A percentile compares a stretch with the other conserved stretches of the same genome.
phyloP scores from a whole-genome alignment of 2,113 vertebrate genomes.

The Aegotheles bennettii region DNA sequence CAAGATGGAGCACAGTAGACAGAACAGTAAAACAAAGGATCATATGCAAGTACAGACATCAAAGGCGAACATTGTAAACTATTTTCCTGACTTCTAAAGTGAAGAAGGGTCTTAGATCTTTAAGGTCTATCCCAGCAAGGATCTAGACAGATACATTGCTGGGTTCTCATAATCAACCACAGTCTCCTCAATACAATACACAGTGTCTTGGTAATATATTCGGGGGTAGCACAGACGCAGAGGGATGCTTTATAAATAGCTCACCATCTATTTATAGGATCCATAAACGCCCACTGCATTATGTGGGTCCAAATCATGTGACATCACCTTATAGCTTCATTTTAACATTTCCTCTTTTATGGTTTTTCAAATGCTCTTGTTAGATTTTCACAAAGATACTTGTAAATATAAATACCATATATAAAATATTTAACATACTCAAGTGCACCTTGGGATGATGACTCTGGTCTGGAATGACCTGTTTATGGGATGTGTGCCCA shows the following conservation, averaged over 20 bases:
- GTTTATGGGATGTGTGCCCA: background rate
- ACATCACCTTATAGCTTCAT: background rate
- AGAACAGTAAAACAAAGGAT: background rate
- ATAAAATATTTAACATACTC: conserved; percentile 57
- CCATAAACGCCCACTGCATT: background rate
- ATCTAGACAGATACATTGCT: background rate
- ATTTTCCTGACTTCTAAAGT: background rate
- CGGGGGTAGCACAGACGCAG: background rate
- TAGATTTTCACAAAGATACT: conserved; percentile 12
- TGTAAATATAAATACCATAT: background rate
- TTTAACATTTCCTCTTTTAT: conserved; percentile 21
- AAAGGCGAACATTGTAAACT: background rate
- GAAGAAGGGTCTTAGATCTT: background rate
- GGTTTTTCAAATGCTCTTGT: background rate
- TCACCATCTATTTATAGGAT: background rate
- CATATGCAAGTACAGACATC: background rate
- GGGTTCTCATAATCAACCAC: background rate
- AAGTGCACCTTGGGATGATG: conserved; percentile 27
- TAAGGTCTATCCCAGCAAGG: background rate
- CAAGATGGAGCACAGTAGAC: background rate
- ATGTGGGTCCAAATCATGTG: background rate
- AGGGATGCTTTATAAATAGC: background rate
- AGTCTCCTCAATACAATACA: background rate
- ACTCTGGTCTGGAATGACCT: background rate
- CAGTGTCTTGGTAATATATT: background rate